phyloP scores from a whole-genome alignment of 2,888 invertebrate species.

The Drosophila pegasa region DNA sequence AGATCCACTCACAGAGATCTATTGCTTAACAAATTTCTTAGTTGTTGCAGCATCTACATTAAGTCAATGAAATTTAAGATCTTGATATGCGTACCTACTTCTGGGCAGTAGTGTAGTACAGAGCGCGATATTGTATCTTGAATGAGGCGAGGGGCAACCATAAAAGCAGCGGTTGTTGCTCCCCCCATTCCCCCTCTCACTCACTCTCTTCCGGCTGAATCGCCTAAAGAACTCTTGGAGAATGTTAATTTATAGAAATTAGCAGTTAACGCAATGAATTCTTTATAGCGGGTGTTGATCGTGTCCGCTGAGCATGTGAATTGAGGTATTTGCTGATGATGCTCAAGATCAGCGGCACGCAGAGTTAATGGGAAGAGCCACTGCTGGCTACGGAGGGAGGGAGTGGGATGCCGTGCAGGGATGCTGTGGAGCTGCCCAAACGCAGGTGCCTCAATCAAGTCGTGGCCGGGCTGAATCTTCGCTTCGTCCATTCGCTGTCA shows the following conservation, averaged over 20 bases:
- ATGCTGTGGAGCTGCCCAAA: slow-evolving; percentile 35
- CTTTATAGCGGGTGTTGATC: slow-evolving; percentile 34
- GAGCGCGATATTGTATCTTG: background rate
- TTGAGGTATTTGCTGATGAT: slow-evolving; percentile 6
- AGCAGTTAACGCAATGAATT: background rate
- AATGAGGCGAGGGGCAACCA: background rate
- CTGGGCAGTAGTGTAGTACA: background rate
- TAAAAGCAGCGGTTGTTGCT: background rate
- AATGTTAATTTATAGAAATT: slow-evolving; percentile 1
- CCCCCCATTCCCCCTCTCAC: background rate
- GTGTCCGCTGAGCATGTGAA: slow-evolving; percentile 13
- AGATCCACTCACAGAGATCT: slow-evolving; percentile 3
- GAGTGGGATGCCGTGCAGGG: background rate
- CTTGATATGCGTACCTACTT: background rate
- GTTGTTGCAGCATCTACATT: slow-evolving; percentile 1
- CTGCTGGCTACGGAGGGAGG: background rate
- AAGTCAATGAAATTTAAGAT: background rate
- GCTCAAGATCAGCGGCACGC: background rate
- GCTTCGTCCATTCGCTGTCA: slow-evolving; percentile 21
- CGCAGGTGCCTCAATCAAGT: slow-evolving; percentile 31
- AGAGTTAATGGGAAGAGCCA: slow-evolving; percentile 16
- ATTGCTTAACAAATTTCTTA: background rate
- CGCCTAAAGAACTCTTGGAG: background rate
- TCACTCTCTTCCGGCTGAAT: background rate
- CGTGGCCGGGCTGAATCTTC: slow-evolving; percentile 1